Evolutionary conservation across 2,888 invertebrate genomes (phyloP).

Genomic region (Sialis lutaria): DNA sequence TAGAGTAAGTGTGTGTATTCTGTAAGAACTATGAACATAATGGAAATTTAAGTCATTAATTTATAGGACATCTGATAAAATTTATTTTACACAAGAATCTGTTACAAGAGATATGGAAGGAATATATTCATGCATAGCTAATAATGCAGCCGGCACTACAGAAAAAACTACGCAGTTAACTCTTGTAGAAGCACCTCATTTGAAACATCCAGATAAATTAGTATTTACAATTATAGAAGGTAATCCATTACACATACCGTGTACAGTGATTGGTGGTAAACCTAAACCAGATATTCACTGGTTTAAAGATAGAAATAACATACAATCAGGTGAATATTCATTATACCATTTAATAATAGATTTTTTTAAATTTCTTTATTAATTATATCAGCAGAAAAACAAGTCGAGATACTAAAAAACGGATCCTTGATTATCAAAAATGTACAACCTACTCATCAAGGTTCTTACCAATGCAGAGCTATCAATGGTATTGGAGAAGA

Average conservation of each 20-base stretch:
- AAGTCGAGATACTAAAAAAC: background rate
- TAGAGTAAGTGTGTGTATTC: no score
- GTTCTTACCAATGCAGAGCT: slow-evolving; percentile 25
- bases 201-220: background rate
- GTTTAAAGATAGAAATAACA: slow-evolving; percentile 24
- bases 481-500: slow-evolving; percentile 25
- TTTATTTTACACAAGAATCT: slow-evolving; percentile 24
- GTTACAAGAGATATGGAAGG: slow-evolving; percentile 20
- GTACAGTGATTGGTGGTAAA: slow-evolving; percentile 33
- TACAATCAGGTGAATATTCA: background rate
- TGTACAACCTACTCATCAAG: slow-evolving; percentile 13
- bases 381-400: background rate
- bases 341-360: background rate
- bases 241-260: background rate
- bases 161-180: no score
- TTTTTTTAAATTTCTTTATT: background rate
- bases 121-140: no score
- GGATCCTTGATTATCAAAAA: slow-evolving; percentile 8
- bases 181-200: background rate
- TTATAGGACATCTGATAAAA: slow-evolving; percentile 26
- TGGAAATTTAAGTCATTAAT: background rate
- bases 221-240: background rate
- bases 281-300: slow-evolving; percentile 41
- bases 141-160: no score
- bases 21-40: no score